These are phyloP conservation scores for Lynx canadensis DNA, from an alignment of 2,113 vertebrate species.

Conservation along the genomic window DNA sequence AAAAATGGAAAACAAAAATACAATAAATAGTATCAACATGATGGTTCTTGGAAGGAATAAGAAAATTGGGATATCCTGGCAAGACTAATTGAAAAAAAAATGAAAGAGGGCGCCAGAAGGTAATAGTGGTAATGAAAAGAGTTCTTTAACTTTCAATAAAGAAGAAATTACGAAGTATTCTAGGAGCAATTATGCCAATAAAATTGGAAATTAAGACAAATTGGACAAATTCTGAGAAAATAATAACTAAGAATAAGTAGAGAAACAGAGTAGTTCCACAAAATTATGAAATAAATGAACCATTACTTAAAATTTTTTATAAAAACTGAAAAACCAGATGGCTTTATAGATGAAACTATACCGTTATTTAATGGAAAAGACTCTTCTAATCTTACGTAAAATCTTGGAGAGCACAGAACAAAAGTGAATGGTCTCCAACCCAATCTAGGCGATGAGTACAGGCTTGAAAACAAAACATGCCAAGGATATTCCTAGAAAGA, in stretches of 20 bases:
- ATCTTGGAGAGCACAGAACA: not conserved
- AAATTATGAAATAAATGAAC: not conserved
- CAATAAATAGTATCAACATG: not conserved
- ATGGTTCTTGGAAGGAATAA: not conserved
- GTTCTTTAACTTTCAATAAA: not conserved
- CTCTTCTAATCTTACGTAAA: not conserved
- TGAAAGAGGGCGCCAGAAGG: not conserved
- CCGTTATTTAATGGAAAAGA: not conserved
- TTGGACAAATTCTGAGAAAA: not conserved
- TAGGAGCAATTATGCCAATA: not conserved
- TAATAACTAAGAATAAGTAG: not conserved
- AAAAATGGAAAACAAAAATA: not conserved
- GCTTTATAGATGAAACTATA: not conserved
- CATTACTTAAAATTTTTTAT: not conserved
- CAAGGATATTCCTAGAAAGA: not conserved
- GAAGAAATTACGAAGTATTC: not conserved
- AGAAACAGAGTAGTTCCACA: not conserved
- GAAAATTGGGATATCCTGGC: not conserved
- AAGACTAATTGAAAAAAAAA: not conserved
- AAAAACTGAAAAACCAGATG: not conserved
- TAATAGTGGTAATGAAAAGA: not conserved
- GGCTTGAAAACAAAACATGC: not conserved
- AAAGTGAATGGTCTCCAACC: not conserved
- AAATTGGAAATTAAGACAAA: constrained; percentile 12
- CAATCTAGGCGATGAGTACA: not conserved